Evolutionary conservation across 2,113 vertebrate species (phyloP).

Genomic region (Serilophus lunatus): DNA sequence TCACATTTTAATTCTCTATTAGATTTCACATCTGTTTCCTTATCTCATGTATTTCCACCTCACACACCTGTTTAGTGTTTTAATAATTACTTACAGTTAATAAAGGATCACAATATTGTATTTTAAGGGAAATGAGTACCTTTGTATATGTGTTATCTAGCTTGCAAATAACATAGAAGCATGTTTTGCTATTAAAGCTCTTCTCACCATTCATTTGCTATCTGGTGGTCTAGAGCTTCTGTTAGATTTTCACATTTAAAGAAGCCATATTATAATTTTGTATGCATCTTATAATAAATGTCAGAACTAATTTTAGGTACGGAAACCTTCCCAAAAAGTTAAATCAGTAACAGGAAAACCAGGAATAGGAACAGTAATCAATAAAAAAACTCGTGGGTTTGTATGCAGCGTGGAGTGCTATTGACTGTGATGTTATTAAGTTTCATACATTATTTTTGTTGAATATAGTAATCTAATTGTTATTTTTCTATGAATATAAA

Average conservation of each 20-base stretch:
- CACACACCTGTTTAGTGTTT: background rate
- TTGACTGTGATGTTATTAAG: background rate
- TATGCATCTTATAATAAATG: background rate
- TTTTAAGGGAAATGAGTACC: background rate
- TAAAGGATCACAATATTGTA: background rate
- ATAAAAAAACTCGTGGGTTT: background rate
- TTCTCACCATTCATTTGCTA: background rate
- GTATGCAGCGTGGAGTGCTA: background rate
- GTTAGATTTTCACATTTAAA: background rate
- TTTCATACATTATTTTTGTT: background rate
- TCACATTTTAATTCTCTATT: background rate
- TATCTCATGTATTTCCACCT: background rate
- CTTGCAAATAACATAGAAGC: background rate
- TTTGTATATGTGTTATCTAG: background rate
- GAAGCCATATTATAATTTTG: background rate
- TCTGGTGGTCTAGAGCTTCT: background rate
- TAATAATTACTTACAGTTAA: background rate
- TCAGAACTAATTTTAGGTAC: background rate
- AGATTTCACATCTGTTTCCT: background rate
- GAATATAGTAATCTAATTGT: background rate
- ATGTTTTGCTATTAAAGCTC: background rate
- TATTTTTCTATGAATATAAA: slow-evolving; percentile 13
- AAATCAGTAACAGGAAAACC: background rate
- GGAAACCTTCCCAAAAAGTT: background rate
- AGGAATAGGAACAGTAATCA: background rate